Percentiles rank a stretch among this genome's conserved stretches.
Conservation (phyloP, 1,140 invertebrate species). For the Schlechtendalia chinensis region DNA sequence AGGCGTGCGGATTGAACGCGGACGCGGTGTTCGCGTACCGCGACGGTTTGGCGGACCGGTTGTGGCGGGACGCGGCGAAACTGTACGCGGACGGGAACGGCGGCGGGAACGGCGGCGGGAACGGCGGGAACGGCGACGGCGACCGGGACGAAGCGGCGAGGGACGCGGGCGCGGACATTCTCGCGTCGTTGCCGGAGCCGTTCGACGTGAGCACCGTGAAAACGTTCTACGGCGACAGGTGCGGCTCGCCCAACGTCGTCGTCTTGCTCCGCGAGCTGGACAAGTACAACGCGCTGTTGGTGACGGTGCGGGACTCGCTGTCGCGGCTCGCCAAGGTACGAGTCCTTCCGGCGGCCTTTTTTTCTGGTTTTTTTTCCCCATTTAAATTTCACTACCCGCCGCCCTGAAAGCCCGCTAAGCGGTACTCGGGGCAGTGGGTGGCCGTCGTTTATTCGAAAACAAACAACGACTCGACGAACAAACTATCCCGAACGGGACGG, state of each 20-base stretch:
- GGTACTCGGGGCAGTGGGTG: too few species aligned
- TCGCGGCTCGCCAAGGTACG: constrained; percentile 61
- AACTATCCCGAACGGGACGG: too few species aligned
- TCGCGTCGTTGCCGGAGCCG: constrained; percentile 53
- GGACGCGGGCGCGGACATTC: constrained; percentile 68
- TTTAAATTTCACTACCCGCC: too few species aligned
- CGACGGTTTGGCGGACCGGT: constrained; percentile 79
- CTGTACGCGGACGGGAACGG: constrained; percentile 72
- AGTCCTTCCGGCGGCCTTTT: too few species aligned
- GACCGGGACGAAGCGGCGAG: constrained; percentile 61
- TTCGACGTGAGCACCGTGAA: constrained; percentile 32
- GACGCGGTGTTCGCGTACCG: constrained; percentile 66
- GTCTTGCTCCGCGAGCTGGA: constrained; percentile 87
- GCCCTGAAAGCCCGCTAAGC: too few species aligned
- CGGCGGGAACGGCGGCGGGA: too few species aligned
- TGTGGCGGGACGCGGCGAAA: constrained; percentile 72
- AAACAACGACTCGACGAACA: too few species aligned
- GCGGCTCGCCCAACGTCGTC: constrained; percentile 74
- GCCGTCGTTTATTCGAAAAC: too few species aligned
- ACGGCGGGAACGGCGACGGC: constrained; percentile 69
- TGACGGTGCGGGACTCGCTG: constrained; percentile 71
- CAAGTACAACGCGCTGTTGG: constrained; percentile 76
- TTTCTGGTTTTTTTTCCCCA: too few species aligned
- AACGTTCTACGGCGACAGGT: constrained; percentile 43
- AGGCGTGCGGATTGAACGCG: constrained; percentile 68